phyloP scores from a whole-genome alignment of 1,140 invertebrate species.

The Zaprionus vittiger region DNA sequence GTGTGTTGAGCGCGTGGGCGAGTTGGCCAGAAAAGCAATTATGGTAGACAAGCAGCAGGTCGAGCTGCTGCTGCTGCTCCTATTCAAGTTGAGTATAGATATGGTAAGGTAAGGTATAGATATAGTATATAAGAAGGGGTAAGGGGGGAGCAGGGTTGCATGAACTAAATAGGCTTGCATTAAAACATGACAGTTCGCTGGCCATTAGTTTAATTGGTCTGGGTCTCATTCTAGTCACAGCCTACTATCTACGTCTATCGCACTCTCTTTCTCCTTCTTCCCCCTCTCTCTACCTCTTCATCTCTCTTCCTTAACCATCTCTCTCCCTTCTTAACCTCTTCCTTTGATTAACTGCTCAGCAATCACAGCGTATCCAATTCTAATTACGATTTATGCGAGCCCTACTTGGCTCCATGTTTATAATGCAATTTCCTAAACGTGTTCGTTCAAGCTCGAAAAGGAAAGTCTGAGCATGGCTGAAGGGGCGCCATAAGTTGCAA shows the following conservation, averaged over 20 bases:
- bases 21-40: conserved; percentile 39
- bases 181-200: conserved; percentile 18
- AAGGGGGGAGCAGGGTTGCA: not conserved
- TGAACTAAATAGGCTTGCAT: conserved; percentile 15
- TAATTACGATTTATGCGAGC: conserved; percentile 15
- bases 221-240: conserved; percentile 1
- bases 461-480: not conserved
- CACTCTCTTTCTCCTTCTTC: not conserved
- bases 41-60: conserved; percentile 23
- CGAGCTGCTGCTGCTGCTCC: not conserved
- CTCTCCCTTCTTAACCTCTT: not conserved
- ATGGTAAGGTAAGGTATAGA: not conserved
- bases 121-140: not conserved
- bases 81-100: not conserved
- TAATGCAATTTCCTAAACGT: conserved; percentile 18
- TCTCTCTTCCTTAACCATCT: not conserved
- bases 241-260: not conserved
- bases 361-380: conserved; percentile 9
- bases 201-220: conserved; percentile 48
- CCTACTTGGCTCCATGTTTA: not conserved
- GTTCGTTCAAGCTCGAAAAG: conserved; percentile 5
- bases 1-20: conserved; percentile 7
- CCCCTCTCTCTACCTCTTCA: not conserved
- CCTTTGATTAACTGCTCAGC: conserved; percentile 16
- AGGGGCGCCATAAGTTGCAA: conserved; percentile 15